phyloP scores from a whole-genome alignment of 2,797 vertebrate genomes.

The Mycteria americana region DNA sequence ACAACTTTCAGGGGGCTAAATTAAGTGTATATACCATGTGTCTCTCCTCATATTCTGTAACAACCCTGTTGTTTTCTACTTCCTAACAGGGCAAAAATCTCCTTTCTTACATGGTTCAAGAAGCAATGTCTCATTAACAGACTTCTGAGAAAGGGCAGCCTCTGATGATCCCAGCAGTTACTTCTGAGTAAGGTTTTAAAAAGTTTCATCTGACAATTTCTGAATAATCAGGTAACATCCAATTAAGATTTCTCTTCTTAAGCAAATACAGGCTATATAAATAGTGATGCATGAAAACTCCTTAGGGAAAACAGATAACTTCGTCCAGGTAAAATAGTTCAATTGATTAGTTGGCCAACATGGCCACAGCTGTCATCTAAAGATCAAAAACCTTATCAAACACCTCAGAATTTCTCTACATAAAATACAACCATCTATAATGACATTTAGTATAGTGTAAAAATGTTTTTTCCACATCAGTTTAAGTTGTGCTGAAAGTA shows the following conservation, averaged over 20 bases:
- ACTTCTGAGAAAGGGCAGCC: not conserved
- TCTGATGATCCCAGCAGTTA: not conserved
- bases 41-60: not conserved
- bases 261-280: not conserved
- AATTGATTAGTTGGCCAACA: not conserved
- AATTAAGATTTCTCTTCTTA: not conserved
- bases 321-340: not conserved
- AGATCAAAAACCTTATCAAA: not conserved
- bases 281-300: not conserved
- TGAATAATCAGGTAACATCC: not conserved
- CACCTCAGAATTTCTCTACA: not conserved
- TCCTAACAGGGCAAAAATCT: not conserved
- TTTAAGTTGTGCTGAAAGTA: not conserved
- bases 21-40: not conserved
- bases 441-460: not conserved
- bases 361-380: not conserved
- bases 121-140: not conserved
- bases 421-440: not conserved
- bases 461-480: not conserved
- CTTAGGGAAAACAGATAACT: not conserved
- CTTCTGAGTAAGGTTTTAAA: not conserved
- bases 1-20: not conserved
- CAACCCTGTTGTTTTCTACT: not conserved
- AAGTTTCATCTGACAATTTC: not conserved
- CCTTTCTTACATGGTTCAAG: not conserved